Percentiles rank a stretch among this genome's conserved stretches.
phyloP scores from a whole-genome alignment of 2,797 vertebrate genomes.

The Megaceryle alcyon region DNA sequence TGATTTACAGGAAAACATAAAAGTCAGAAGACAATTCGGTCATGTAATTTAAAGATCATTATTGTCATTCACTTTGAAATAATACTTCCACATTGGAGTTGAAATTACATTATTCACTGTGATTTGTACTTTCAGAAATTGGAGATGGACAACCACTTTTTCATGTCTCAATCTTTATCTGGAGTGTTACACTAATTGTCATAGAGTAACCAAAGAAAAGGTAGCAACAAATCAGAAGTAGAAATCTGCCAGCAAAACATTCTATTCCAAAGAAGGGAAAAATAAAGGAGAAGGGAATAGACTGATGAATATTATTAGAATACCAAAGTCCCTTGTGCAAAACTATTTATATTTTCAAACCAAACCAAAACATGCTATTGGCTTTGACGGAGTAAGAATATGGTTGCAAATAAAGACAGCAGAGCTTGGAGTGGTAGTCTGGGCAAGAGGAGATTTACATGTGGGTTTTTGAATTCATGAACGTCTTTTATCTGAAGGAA shows the following conservation, averaged over 20 bases:
- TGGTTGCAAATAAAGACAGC: not conserved
- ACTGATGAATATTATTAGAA: not conserved
- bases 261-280: not conserved
- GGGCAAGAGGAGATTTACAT: not conserved
- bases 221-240: not conserved
- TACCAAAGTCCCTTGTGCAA: not conserved
- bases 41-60: constrained; percentile 46
- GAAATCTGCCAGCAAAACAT: not conserved
- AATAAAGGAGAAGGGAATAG: not conserved
- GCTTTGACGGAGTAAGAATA: not conserved
- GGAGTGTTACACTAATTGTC: constrained; percentile 48
- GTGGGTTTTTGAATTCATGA: not conserved
- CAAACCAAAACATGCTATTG: not conserved
- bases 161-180: constrained; percentile 30
- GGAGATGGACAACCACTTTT: constrained; percentile 26
- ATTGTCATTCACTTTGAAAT: constrained; percentile 44
- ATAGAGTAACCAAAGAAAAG: constrained; percentile 21
- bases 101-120: constrained; percentile 10
- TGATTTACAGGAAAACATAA: constrained; percentile 58
- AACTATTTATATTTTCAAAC: not conserved
- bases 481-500: not conserved
- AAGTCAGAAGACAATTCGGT: constrained; percentile 27
- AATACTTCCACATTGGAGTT: not conserved
- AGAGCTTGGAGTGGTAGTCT: not conserved
- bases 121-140: constrained; percentile 19